Evolutionary conservation across 2,797 vertebrate genomes (phyloP), one percentile per base, ranked within the genome.

Genomic region (Petrocephalus sullivani): DNA sequence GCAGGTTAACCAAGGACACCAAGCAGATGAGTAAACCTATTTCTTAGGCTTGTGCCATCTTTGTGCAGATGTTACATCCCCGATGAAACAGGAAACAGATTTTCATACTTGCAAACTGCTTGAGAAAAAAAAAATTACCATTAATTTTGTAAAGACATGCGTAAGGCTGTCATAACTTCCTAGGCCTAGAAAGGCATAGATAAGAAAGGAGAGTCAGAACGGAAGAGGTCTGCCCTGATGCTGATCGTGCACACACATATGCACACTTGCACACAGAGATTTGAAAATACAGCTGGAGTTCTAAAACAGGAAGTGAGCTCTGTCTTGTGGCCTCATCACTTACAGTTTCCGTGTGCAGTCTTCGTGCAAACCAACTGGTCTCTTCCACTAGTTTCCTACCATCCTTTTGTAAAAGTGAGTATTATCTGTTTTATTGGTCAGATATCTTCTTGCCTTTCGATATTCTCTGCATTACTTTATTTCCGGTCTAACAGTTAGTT

Each of bases 261-360:
- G 23, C 85, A 60, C 23, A 37, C 41, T 37, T 53, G 83, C 58
- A 53, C 82, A 33, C 10, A 58, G 57, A 56, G 51, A 75, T 58
- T 84, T 78, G 46, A 28, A 87, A 6, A 87, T 49, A 57, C 33
- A 61, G 53, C 33, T 60, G 84, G 33, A n/a, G 54, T 21, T 87
- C 51, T 87, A 14, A n/a, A 37, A 53, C 88, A 89, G 88, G 88
- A 89, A 89, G 85, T 87, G 53, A 83, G n/a, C 54, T 82, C 71
- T 58, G 67, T 82, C 67, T 82, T 53, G 85, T 16, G 9, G 37
- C 67, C 53, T 85, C 56, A 61, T 89, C 56, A 23, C 67, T 87
- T 71, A 49, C 71, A 86, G 84, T 86, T 89, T 67, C 84, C 85
- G 53, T 49, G 56, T 19, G 75, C 71, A 10, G 71, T 51, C 49